Evolutionary conservation across 2,113 vertebrate species (phyloP), one percentile per base, ranked within the genome.

Genomic region (Symphodus melops): DNA sequence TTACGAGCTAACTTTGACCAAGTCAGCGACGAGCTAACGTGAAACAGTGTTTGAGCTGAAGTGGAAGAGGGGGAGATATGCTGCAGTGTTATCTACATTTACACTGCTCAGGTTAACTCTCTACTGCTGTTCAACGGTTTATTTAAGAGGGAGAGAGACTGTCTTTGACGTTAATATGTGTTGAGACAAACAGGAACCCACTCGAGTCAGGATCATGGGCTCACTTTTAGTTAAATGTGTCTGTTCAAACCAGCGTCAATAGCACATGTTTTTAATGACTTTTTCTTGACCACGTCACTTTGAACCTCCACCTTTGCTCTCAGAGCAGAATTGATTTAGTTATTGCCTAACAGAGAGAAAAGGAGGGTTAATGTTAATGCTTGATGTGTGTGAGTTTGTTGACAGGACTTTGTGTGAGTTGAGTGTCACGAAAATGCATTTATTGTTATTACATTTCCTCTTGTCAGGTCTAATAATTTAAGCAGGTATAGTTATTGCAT

Each of bases 1-100:
- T 72, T 36, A 68, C 80, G 56, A 67, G 81, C 85, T 85, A 86
- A 85, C 75, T 78, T 79, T 77, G 85, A 81, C 90, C 46, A 82
- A 75, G 72, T 71, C 66, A 79, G 62, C 68, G 42, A 52, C 44
- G 42, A 72, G 77, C 83, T 82, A 71, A 78, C 86, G 82, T 74
- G 71, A 72, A 81, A 80, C 74, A 83, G 9, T 63, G 71, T 76
- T 16, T 52, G 52, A 42, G 73, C 59, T 46, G 49, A 44, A 53
- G 68, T 56, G 57, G 9, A 36, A 55, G 25, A 16, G 53, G 21
- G 4, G 13, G 36, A 49, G 49, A 68, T 36, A 37, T 19, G 21
- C 16, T 10, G 37, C 3, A 25, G 25, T 25, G 3, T 33, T 33
- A 4, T 42, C 8, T 28, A 8, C 6, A 5, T 56, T 13, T 16